Evolutionary conservation across 2,888 invertebrate species (phyloP).

Genomic region (Gymnoscelis rufifasciata): DNA sequence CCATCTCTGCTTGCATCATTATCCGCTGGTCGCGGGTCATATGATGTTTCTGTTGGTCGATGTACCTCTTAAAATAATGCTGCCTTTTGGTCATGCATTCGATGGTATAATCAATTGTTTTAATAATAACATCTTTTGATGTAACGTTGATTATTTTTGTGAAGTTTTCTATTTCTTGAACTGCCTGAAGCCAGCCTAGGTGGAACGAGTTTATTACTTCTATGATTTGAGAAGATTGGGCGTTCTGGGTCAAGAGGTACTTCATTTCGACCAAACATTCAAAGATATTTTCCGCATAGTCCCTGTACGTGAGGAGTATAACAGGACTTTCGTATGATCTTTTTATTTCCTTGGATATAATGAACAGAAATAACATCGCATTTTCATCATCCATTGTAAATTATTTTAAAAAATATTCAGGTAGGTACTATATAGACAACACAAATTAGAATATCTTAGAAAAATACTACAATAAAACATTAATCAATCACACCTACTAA

Average conservation of each 20-base stretch:
- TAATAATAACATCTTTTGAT: constrained; percentile 34
- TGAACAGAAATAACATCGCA: constrained; percentile 30
- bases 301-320: constrained; percentile 40
- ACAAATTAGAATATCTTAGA: not conserved
- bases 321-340: constrained; percentile 41
- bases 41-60: constrained; percentile 14
- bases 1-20: constrained; percentile 30
- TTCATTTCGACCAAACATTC: constrained; percentile 29
- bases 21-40: constrained; percentile 28
- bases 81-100: constrained; percentile 31
- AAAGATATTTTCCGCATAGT: constrained; percentile 36
- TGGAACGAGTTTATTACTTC: constrained; percentile 37
- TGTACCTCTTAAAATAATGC: constrained; percentile 24
- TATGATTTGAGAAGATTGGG: constrained; percentile 18
- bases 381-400: constrained; percentile 33
- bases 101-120: constrained; percentile 36
- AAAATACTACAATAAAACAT: too few species aligned
- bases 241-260: constrained; percentile 24
- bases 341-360: constrained; percentile 39
- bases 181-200: constrained; percentile 39
- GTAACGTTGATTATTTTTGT: constrained; percentile 33
- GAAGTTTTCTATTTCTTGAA: constrained; percentile 37
- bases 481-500: too few species aligned
- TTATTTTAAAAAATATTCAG: constrained; percentile 17
- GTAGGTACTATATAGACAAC: too few species aligned